Conservation (phyloP, 1,140 invertebrate genomes). For the Gryon sp. region DNA sequence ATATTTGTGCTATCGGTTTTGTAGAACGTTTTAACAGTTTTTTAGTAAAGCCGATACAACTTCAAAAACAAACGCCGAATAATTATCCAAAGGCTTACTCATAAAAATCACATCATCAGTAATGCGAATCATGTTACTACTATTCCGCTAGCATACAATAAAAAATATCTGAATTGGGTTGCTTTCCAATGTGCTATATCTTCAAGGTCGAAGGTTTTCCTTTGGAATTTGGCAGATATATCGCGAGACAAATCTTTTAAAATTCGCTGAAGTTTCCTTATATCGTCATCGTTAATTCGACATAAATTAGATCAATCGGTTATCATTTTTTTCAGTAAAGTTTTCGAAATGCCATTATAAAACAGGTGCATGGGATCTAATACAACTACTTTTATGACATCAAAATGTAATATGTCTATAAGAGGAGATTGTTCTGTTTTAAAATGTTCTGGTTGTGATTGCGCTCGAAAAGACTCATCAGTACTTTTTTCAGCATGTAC, state of each 20-base stretch:
- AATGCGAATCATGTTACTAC: too few relatives aligned
- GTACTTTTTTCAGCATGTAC: constrained; percentile 7
- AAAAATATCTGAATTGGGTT: constrained; percentile 14
- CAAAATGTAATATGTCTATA: constrained; percentile 30
- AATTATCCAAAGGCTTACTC: too few relatives aligned
- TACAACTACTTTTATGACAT: constrained; percentile 32
- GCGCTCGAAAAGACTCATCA: constrained; percentile 41
- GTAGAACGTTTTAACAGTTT: too few relatives aligned
- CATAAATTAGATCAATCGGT: neutral
- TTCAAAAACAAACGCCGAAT: too few relatives aligned
- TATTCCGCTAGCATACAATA: too few relatives aligned
- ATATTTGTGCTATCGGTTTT: too few relatives aligned
- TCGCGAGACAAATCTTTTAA: constrained; percentile 12
- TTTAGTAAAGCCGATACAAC: too few relatives aligned
- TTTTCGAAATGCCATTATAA: constrained; percentile 37
- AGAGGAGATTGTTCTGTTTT: constrained; percentile 13
- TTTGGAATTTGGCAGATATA: constrained; percentile 50
- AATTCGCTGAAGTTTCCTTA: constrained; percentile 1
- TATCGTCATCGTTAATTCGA: neutral
- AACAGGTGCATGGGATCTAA: constrained; percentile 50
- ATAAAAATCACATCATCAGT: too few relatives aligned
- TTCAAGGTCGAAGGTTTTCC: constrained; percentile 36
- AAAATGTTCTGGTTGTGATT: constrained; percentile 30
- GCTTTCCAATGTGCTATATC: constrained; percentile 51
- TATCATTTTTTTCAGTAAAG: constrained; percentile 34